Evolutionary conservation across 2,797 vertebrate genomes (phyloP).

Genomic region (Sebastes kiyomatsui): DNA sequence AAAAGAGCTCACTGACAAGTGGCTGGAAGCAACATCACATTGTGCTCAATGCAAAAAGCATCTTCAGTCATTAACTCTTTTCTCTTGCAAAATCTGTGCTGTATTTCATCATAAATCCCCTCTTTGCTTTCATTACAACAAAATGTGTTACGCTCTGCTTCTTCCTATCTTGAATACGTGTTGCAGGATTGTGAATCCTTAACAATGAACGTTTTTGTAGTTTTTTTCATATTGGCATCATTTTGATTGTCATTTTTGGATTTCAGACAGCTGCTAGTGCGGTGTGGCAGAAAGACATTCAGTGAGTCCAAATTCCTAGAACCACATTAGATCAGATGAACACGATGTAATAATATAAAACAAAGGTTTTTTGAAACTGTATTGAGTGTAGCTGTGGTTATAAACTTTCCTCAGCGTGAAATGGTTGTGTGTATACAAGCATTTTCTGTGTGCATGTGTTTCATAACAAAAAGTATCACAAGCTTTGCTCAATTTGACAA

Average conservation of each 20-base stretch:
- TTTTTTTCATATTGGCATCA: neutral
- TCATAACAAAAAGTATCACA: neutral
- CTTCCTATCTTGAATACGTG: neutral
- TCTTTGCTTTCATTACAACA: neutral
- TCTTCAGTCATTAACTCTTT: neutral
- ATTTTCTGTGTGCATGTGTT: neutral
- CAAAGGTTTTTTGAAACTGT: neutral
- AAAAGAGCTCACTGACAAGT: conserved; percentile 21
- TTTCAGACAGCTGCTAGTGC: neutral
- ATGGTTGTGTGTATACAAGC: neutral
- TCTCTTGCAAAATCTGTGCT: neutral
- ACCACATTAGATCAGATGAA: neutral
- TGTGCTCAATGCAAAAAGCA: neutral
- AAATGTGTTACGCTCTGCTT: neutral
- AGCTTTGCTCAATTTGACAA: neutral
- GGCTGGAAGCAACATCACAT: neutral
- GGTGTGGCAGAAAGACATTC: neutral
- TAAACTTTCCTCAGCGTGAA: neutral
- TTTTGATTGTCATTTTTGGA: neutral
- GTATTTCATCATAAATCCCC: neutral
- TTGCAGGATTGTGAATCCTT: neutral
- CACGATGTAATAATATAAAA: neutral
- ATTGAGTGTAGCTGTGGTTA: neutral
- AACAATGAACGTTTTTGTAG: neutral
- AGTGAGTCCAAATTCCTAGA: neutral